A percentile compares a stretch with the other conserved stretches of the same genome.
phyloP scores from a whole-genome alignment of 2,113 vertebrate genomes.

The Micronisus gabar region DNA sequence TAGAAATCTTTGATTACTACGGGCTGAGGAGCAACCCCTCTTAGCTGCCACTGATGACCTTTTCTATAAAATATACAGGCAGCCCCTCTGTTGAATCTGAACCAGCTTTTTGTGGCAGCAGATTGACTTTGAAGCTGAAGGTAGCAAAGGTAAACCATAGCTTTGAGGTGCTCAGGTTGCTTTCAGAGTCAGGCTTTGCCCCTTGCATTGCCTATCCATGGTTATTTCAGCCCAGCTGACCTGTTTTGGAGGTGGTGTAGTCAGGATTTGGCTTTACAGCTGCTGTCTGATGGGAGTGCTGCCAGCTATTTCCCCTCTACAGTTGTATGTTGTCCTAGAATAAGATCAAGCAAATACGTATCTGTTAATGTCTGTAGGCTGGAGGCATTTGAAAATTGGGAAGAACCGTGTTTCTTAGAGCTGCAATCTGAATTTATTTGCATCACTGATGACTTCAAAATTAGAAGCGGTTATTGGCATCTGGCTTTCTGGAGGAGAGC shows the following conservation, averaged over 20 bases:
- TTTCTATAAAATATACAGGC: too few species aligned
- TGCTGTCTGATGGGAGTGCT: not conserved
- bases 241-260: not conserved
- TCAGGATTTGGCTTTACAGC: not conserved
- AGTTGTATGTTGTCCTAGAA: not conserved
- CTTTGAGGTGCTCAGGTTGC: not conserved
- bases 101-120: not conserved
- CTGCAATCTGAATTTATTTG: not conserved
- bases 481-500: not conserved
- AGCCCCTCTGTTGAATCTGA: not conserved
- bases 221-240: not conserved
- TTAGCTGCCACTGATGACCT: not conserved
- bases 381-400: not conserved
- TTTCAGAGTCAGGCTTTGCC: not conserved
- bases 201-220: rapidly evolving
- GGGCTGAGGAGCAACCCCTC: not conserved
- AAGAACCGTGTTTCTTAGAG: not conserved
- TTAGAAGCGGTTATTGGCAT: not conserved
- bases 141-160: rapidly evolving
- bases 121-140: not conserved
- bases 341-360: not conserved
- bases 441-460: not conserved
- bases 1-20: not conserved
- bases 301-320: not conserved
- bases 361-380: not conserved